Evolutionary conservation across 2,888 invertebrate species (phyloP).

Genomic region (Atherix ibis): DNA sequence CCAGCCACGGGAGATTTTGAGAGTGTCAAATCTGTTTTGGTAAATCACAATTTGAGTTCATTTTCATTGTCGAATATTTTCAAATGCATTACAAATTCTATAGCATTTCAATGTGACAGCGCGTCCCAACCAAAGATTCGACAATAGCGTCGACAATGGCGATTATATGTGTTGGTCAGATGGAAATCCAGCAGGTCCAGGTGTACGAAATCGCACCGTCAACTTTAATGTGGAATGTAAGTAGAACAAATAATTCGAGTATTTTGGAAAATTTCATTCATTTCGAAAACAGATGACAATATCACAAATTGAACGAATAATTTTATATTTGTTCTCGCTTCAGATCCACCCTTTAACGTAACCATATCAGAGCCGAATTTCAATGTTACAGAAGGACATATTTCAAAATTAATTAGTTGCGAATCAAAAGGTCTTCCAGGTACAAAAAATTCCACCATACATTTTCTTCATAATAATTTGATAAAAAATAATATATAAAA

Average conservation of each 20-base stretch:
- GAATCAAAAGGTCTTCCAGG: slow-evolving; percentile 37
- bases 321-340: no score
- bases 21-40: slow-evolving; percentile 73
- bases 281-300: no score
- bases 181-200: slow-evolving; percentile 57
- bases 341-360: slow-evolving; percentile 75
- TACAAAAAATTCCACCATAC: no score
- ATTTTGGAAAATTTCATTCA: no score
- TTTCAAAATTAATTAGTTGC: slow-evolving; percentile 37
- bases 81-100: no score
- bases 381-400: slow-evolving; percentile 35
- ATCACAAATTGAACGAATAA: no score
- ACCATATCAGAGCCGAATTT: slow-evolving; percentile 42
- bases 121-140: slow-evolving; percentile 64
- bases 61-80: not conserved
- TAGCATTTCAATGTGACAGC: slow-evolving; percentile 73
- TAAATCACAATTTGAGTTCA: slow-evolving; percentile 35
- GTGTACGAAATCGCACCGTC: slow-evolving; percentile 69
- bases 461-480: no score
- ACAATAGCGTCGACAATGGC: slow-evolving; percentile 59
- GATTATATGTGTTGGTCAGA: slow-evolving; percentile 74
- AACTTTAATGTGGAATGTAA: slow-evolving; percentile 82
- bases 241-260: no score
- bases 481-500: no score
- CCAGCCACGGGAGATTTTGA: slow-evolving; percentile 73